Percentiles rank a stretch among this genome's conserved stretches.
phyloP scores from a whole-genome alignment of 2,797 vertebrate species.

The Coracias cyanogaster region DNA sequence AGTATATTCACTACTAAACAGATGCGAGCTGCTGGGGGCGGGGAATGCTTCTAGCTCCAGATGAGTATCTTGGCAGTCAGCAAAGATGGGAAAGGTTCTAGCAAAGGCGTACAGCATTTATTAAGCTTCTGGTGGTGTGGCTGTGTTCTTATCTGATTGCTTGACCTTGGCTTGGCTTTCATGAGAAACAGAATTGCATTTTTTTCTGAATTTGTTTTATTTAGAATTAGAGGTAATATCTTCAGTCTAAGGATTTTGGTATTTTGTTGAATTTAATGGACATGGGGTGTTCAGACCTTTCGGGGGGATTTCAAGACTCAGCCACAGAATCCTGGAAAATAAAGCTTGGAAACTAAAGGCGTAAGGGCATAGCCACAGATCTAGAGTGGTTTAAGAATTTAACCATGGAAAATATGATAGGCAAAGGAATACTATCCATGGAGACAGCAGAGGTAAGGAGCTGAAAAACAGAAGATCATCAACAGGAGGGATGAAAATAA shows the following conservation, averaged over 20 bases:
- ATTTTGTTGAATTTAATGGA: neutral
- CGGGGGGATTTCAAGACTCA: neutral
- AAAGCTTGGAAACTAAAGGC: neutral
- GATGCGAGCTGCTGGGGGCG: neutral
- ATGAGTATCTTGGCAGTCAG: neutral
- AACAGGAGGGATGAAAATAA: neutral
- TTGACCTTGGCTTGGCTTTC: neutral
- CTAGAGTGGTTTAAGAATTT: neutral
- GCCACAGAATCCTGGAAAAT: neutral
- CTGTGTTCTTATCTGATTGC: neutral
- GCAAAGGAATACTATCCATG: neutral
- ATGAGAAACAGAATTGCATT: neutral
- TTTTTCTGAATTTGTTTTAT: neutral
- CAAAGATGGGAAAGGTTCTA: neutral
- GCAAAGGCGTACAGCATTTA: neutral
- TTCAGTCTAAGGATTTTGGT: neutral
- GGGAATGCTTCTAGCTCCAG: neutral
- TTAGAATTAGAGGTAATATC: neutral
- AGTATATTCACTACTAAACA: neutral
- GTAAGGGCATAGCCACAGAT: neutral
- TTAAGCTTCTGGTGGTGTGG: neutral
- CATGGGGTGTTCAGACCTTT: neutral
- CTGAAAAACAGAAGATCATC: neutral
- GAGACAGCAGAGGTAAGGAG: neutral
- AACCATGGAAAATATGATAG: neutral